Percentiles rank a stretch among this genome's conserved stretches.
Evolutionary conservation across 1,140 invertebrate genomes (phyloP).

Genomic region (Bombus superbus): DNA sequence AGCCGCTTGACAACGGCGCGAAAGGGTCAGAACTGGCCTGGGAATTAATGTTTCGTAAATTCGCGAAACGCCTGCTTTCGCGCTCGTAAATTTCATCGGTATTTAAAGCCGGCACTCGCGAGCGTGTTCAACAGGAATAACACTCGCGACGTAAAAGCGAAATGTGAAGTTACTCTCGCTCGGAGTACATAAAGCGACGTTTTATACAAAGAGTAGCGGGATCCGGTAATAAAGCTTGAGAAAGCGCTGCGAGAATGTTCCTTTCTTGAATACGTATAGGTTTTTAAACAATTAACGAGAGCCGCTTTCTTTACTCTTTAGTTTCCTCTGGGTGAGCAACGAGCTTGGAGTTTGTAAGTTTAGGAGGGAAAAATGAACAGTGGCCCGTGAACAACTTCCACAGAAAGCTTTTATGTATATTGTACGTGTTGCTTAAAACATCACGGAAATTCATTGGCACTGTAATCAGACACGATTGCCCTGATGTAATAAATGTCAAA

Average conservation of each 20-base stretch:
- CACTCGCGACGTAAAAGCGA: slow-evolving; percentile 8
- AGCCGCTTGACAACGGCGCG: background rate
- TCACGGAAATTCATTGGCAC: background rate
- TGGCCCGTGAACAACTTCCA: background rate
- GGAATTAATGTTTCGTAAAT: slow-evolving; percentile 44
- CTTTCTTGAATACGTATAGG: background rate
- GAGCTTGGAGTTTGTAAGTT: background rate
- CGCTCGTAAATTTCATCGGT: slow-evolving; percentile 34
- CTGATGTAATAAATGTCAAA: no score
- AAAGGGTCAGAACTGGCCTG: background rate
- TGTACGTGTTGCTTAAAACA: background rate
- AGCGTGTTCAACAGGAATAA: slow-evolving; percentile 2
- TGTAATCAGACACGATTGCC: background rate
- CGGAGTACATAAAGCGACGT: background rate
- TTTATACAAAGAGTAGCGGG: slow-evolving; percentile 8
- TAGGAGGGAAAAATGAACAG: background rate
- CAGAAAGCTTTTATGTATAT: background rate
- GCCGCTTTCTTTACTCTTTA: background rate
- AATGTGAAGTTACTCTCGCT: slow-evolving; percentile 28
- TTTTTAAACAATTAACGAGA: slow-evolving; percentile 21
- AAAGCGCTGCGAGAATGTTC: background rate
- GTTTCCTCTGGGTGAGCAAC: no score
- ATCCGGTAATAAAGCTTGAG: background rate
- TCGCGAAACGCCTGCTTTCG: slow-evolving; percentile 12
- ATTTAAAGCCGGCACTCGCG: slow-evolving; percentile 24